These are phyloP conservation scores for Solea senegalensis DNA, from an alignment of 2,113 vertebrate species.

Conservation along the genomic window DNA sequence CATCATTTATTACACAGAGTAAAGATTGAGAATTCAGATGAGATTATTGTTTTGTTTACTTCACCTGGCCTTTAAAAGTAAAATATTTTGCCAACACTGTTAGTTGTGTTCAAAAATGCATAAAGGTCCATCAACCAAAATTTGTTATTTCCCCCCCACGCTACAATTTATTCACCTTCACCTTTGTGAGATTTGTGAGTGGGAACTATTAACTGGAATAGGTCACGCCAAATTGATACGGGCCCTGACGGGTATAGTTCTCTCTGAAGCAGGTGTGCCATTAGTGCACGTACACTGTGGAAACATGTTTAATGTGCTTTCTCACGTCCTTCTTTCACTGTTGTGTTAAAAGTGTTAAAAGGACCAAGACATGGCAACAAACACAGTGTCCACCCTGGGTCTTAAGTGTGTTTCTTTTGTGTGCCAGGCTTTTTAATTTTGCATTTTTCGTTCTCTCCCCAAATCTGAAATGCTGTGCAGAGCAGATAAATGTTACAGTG, in stretches of 20 bases:
- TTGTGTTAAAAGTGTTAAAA: background rate
- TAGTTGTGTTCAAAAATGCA: too few species aligned
- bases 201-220: background rate
- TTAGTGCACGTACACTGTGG: background rate
- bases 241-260: background rate
- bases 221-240: background rate
- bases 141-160: background rate
- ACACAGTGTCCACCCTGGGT: too few species aligned
- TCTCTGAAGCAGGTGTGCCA: background rate
- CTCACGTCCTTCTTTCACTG: background rate
- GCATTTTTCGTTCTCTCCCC: too few species aligned
- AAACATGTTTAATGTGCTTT: background rate
- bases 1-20: too few species aligned
- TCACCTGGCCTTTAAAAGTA: background rate
- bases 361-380: too few species aligned
- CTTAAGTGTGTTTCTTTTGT: too few species aligned
- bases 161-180: background rate
- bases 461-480: too few species aligned
- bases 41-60: background rate
- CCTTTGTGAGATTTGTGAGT: background rate
- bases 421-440: too few species aligned
- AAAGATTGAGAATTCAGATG: too few species aligned
- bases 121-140: too few species aligned
- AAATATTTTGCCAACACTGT: background rate
- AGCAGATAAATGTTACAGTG: too few species aligned